Evolutionary conservation across 2,113 vertebrate genomes (phyloP).

Genomic region (Chaetorhynchus papuensis): DNA sequence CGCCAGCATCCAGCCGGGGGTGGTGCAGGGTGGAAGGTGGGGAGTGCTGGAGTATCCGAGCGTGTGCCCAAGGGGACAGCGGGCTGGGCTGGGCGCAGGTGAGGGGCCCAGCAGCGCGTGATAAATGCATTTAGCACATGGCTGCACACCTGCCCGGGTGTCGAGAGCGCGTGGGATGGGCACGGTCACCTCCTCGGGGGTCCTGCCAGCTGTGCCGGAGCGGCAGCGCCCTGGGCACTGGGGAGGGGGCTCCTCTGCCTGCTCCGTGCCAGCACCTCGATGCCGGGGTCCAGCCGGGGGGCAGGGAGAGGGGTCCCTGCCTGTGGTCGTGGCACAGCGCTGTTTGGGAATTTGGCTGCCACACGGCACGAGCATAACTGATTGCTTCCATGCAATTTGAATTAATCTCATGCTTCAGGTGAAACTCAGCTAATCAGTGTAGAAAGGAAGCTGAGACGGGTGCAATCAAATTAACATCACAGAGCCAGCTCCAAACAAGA

Average conservation of each 20-base stretch:
- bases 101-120: not conserved
- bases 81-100: not conserved
- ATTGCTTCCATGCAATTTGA: constrained; percentile 66
- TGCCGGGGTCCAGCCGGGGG: not conserved
- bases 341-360: not conserved
- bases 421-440: constrained; percentile 70
- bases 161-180: not conserved
- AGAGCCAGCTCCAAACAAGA: constrained; percentile 55
- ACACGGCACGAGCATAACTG: not conserved
- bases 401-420: constrained; percentile 76
- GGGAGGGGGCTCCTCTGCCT: not conserved
- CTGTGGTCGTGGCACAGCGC: rapidly evolving
- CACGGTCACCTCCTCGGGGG: rapidly evolving
- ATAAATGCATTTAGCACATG: not conserved
- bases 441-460: constrained; percentile 68
- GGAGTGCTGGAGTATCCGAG: not conserved
- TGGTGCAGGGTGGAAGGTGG: rapidly evolving
- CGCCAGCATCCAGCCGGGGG: rapidly evolving
- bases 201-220: rapidly evolving
- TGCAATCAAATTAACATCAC: constrained; percentile 69
- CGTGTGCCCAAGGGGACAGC: rapidly evolving
- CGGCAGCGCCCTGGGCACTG: not conserved
- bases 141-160: not conserved
- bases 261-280: rapidly evolving
- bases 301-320: not conserved